Base-by-base conservation (phyloP, 2,888 invertebrate genomes). In the Chymomyza fuscimana region DNA sequence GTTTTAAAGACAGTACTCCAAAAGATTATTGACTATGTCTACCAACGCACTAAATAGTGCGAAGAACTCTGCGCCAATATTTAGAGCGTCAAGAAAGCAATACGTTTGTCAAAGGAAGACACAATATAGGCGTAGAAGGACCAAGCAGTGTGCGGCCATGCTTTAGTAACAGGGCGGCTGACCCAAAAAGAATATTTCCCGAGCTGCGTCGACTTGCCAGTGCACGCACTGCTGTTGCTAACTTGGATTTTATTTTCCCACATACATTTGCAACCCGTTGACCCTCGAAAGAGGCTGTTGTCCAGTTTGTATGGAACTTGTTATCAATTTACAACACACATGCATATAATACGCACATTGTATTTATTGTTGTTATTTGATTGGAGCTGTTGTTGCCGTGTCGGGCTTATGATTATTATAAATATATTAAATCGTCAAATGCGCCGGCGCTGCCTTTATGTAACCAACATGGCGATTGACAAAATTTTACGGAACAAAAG, bases 401-500 rank as follows among this genome's bases (percentile, higher is more conserved):
- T 54, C 54, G 22, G 5, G 54, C 19, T 54, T 54, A 54, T 54
- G 19, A 54, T 22, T 54, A 54, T 22, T 19, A 54, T 6, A 54
- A 9, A 54, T 54, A 22, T 54, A 54, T 54, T 54, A 54, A 54
- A n/a, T 16, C 19, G 54, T 22, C 19, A 46, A 19, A 54, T 54
- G 19, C 54, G 16, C 19, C 16, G 19, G 54, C 54, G 40, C 4
- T 10, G 40, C 54, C 9, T 54, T 54, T 54, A 54, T 54, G 54
- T 54, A 54, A 54, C 54, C 54, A 54, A 10, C 5, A 7, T 1
- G 0, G 19, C 58, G 58, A 15, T 25, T 58, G 52, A 54, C 52
- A 54, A 54, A 12, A 54, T 58, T 58, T 58, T 58, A 25, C 15
- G 58, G 58, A 58, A 58, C 58, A 58, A 58, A 25, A 58, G 58